Evolutionary conservation across 2,888 invertebrate genomes (phyloP), one percentile per base, ranked within the genome.

Genomic region (Drosophila paranaensis): DNA sequence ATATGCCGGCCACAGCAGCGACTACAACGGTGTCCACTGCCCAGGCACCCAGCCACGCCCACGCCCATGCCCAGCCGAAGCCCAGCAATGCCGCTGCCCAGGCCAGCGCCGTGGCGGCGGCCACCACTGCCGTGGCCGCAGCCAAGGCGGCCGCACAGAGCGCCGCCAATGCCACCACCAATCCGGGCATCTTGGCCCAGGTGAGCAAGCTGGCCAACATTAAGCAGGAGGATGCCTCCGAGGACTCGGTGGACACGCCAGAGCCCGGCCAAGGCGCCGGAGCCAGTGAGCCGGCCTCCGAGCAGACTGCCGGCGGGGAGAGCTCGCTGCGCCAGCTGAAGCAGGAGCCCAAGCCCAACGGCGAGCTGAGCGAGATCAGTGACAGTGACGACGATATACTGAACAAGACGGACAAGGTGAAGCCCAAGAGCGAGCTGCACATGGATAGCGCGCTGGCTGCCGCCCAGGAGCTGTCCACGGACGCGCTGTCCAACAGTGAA

Each of bases 371-470:
- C 92, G 97, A 97, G 93, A 97, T 97, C 71, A 97, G 97, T 90
- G 97, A 97, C 85, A 97, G 97, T 92, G 97, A 97, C 60, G 97
- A 97, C 92, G 97, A 97, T 87, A 97, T 97, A 89, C 94, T 97
- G 6, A 96, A 97, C 77, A 95, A 96, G 93, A 96, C 96, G 87
- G 97, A 97, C 91, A 90, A 81, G 63, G 78, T 89, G 55, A 90
- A 80, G 43, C 77, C 85, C 20, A 87, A 88, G 48, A 74, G 74
- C 2, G 89, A 90, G 10, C 79, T 85, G 48, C 74, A 74, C 0
- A 39, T 35, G 11, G 86, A 85, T 0, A 64, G 35, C 6, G 76
- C 67, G 1, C 8, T 68, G 0, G 53, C 66, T 27, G 65, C 8
- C 60, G 33, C 64, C 3, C 79, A 73, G 48, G 79, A 85, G 53